phyloP scores from a whole-genome alignment of 2,888 invertebrate genomes.

The Troides oblongomaculatus region DNA sequence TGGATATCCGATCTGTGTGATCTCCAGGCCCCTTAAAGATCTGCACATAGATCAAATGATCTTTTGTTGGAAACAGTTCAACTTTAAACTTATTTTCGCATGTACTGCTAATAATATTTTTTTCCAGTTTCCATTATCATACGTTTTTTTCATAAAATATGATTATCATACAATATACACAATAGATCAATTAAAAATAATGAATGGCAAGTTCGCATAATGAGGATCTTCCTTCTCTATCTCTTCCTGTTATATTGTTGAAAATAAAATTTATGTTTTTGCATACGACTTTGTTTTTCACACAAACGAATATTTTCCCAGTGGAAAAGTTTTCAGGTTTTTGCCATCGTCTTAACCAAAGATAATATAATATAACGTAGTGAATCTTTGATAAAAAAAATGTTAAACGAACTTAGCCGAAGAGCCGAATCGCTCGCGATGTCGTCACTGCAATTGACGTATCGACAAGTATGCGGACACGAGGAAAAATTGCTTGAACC shows the following conservation, averaged over 20 bases:
- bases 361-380: neutral
- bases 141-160: no score
- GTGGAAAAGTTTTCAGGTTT: neutral
- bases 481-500: constrained; percentile 29
- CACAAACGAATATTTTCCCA: neutral
- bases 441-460: constrained; percentile 27
- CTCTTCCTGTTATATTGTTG: no score
- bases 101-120: no score
- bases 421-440: constrained; percentile 10
- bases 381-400: neutral
- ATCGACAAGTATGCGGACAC: constrained; percentile 19
- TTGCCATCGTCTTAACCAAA: neutral
- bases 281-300: neutral
- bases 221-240: neutral
- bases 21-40: no score
- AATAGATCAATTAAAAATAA: no score
- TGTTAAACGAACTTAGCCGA: neutral
- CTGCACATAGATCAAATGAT: no score
- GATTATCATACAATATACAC: no score
- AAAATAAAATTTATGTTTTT: neutral
- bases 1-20: no score
- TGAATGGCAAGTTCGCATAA: neutral
- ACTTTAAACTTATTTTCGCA: no score
- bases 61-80: no score
- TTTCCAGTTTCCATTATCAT: no score